A percentile compares a stretch with the other conserved stretches of the same genome.
Conservation (phyloP, 2,797 vertebrate genomes). For the Mastacembelus armatus region DNA sequence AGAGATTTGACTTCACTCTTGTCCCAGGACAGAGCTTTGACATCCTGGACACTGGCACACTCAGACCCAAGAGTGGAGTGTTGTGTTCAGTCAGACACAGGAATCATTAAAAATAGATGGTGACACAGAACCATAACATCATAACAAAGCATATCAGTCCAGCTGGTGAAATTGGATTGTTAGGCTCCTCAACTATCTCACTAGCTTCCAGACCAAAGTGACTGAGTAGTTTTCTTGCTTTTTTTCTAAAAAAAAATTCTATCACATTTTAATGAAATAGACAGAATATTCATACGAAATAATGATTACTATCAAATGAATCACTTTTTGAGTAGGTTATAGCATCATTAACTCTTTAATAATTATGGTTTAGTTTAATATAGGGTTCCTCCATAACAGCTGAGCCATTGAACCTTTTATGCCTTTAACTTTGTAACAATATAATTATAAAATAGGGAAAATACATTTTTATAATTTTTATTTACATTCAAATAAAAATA, state of each 20-base stretch:
- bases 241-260: not conserved
- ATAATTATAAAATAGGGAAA: not conserved
- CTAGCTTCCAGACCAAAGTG: not conserved
- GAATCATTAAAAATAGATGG: conserved; percentile 6
- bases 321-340: not conserved
- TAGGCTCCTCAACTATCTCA: not conserved
- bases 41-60: conserved; percentile 83
- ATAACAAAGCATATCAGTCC: not conserved
- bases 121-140: not conserved
- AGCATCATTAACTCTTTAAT: not conserved
- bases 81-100: conserved; percentile 84
- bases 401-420: too few relatives aligned
- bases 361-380: too few relatives aligned
- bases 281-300: not conserved
- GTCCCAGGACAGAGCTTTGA: conserved; percentile 87
- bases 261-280: not conserved
- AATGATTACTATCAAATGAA: not conserved
- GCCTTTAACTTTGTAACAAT: not conserved
- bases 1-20: conserved; percentile 90
- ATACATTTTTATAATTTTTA: not conserved
- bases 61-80: conserved; percentile 88
- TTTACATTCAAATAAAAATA: too few relatives aligned
- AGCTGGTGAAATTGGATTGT: not conserved
- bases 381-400: not conserved
- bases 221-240: not conserved